These are phyloP conservation scores for Nymphicus hollandicus DNA, from an alignment of 2,113 vertebrate species.

Conservation along the genomic window DNA sequence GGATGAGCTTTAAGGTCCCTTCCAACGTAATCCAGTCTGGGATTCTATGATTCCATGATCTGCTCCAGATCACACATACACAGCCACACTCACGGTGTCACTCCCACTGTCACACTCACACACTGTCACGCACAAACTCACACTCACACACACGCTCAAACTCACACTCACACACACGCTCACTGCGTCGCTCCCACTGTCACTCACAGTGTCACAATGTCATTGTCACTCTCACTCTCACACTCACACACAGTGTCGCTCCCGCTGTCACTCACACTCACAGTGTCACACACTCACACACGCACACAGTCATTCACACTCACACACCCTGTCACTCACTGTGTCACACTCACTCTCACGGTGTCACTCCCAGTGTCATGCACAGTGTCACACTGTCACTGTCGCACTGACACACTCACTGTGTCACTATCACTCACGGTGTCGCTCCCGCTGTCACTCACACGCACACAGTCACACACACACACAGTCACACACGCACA, in stretches of 20 bases:
- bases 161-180: no score
- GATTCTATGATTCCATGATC: background rate
- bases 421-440: background rate
- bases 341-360: background rate
- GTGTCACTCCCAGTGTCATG: background rate
- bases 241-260: background rate
- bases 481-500: no score
- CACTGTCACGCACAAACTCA: background rate
- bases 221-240: background rate
- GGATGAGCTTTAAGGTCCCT: background rate
- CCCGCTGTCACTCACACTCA: no score
- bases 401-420: no score
- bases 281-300: no score
- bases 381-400: no score
- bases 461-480: no score
- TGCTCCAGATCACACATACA: background rate
- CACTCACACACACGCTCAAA: no score
- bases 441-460: no score
- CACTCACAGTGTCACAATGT: background rate
- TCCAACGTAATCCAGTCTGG: background rate
- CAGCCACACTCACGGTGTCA: background rate
- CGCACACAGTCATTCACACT: background rate
- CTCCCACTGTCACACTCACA: background rate
- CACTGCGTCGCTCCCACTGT: no score
- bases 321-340: background rate